These are phyloP conservation scores for Pomatorhinus ruficollis DNA, from an alignment of 2,113 vertebrate genomes.

Conservation along the genomic window DNA sequence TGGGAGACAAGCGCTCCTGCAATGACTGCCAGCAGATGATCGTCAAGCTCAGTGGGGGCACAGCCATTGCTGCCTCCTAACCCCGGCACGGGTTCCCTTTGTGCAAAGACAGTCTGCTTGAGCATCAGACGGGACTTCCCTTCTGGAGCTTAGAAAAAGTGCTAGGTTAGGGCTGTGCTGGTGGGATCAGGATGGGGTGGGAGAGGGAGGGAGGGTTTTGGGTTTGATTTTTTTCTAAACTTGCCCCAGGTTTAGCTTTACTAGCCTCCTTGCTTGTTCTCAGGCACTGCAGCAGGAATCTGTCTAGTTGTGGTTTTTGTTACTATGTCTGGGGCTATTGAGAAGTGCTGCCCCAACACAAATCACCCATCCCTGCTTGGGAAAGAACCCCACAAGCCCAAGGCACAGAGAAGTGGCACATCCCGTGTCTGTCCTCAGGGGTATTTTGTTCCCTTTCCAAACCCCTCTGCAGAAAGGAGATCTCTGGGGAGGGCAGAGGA, in stretches of 20 bases:
- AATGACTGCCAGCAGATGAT: constrained; percentile 96
- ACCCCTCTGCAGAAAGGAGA: background rate
- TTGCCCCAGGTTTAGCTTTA: constrained; percentile 29
- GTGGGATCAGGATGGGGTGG: background rate
- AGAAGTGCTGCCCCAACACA: background rate
- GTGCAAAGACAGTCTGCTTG: background rate
- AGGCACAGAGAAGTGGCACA: background rate
- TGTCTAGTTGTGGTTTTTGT: background rate
- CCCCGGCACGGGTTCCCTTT: fast-evolving
- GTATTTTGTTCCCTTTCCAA: background rate
- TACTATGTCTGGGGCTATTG: background rate
- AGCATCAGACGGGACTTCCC: background rate
- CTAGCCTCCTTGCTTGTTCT: background rate
- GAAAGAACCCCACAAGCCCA: background rate
- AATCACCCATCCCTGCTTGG: background rate
- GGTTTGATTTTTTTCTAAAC: background rate
- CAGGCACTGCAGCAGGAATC: background rate
- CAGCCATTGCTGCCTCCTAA: constrained; percentile 91
- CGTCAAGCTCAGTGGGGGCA: constrained; percentile 90
- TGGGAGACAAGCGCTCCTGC: constrained; percentile 92
- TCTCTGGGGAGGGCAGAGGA: background rate
- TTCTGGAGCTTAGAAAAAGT: background rate
- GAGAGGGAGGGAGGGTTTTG: background rate
- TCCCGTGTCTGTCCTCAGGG: background rate
- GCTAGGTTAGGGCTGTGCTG: constrained; percentile 39